phyloP scores from a whole-genome alignment of 1,140 invertebrate genomes.

The Drosophila nikananu region DNA sequence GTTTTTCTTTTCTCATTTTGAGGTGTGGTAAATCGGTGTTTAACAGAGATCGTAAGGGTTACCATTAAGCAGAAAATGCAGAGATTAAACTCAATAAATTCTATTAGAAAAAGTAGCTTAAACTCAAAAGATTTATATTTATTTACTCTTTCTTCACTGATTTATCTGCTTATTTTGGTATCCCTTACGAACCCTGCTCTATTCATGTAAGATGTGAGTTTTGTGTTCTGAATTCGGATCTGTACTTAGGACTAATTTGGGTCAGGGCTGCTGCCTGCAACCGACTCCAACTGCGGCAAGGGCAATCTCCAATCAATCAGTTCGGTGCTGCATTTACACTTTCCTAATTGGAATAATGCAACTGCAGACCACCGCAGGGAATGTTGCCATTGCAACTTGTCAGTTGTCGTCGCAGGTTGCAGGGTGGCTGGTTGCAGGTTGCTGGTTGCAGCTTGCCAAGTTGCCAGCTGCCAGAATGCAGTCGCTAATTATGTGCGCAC shows the following conservation, averaged over 20 bases:
- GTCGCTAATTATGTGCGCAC: constrained; percentile 61
- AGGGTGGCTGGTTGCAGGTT: neutral
- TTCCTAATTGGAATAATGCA: constrained; percentile 49
- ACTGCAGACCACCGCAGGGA: constrained; percentile 35
- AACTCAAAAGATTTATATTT: no score
- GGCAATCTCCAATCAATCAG: constrained; percentile 46
- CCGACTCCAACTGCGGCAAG: constrained; percentile 12
- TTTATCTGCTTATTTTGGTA: no score
- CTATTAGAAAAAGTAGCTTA: no score
- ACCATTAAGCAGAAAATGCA: no score
- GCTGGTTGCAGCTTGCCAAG: constrained; percentile 12
- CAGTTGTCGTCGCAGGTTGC: constrained; percentile 24
- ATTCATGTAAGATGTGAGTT: constrained; percentile 33
- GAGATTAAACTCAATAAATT: no score
- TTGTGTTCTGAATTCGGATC: constrained; percentile 30
- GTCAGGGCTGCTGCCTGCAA: constrained; percentile 6
- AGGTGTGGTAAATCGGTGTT: constrained; percentile 14
- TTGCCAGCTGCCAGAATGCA: constrained; percentile 22
- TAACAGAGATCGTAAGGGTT: neutral
- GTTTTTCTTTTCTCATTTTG: constrained; percentile 26
- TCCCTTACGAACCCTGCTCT: neutral
- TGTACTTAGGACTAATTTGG: constrained; percentile 35
- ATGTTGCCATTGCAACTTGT: constrained; percentile 26
- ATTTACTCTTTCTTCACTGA: neutral
- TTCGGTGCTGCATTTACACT: constrained; percentile 38